Conservation (phyloP, 2,888 invertebrate genomes). For the Philereme transversata region DNA sequence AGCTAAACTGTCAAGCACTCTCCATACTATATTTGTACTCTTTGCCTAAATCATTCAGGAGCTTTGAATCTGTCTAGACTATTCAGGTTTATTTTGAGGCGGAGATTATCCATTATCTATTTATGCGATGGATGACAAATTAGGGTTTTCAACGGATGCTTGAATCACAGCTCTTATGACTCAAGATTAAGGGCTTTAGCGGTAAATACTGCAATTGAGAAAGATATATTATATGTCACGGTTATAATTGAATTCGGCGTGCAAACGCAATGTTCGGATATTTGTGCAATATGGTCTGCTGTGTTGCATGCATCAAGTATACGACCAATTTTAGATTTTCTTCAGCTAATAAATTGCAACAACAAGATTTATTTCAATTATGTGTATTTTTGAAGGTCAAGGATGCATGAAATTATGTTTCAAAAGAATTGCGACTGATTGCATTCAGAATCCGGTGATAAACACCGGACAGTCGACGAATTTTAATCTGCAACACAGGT, state of each 20-base stretch:
- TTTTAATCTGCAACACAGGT: too few relatives aligned
- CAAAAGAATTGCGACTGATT: too few relatives aligned
- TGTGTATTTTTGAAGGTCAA: slow-evolving; percentile 19
- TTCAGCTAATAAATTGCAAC: slow-evolving; percentile 23
- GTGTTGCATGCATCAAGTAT: slow-evolving; percentile 11
- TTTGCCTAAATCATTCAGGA: slow-evolving; percentile 11
- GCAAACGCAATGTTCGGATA: background rate
- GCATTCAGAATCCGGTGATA: too few relatives aligned
- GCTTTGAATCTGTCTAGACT: slow-evolving; percentile 37
- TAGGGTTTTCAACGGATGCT: slow-evolving; percentile 30
- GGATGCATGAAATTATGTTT: slow-evolving; percentile 3
- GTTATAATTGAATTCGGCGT: slow-evolving; percentile 14
- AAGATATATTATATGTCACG: slow-evolving; percentile 13
- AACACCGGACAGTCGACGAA: too few relatives aligned
- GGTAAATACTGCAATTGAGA: slow-evolving; percentile 16
- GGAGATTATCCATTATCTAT: slow-evolving; percentile 33
- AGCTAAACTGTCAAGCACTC: too few relatives aligned
- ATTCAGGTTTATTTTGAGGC: slow-evolving; percentile 30
- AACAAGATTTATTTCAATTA: slow-evolving; percentile 6
- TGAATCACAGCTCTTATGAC: slow-evolving; percentile 27
- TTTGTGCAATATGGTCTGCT: slow-evolving; percentile 10
- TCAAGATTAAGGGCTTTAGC: slow-evolving; percentile 21
- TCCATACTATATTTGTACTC: background rate
- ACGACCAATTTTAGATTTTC: slow-evolving; percentile 12
- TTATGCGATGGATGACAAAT: slow-evolving; percentile 32